A percentile compares a stretch with the other conserved stretches of the same genome.
Conservation (phyloP, 2,888 invertebrate species). For the Agrotis ipsilon region DNA sequence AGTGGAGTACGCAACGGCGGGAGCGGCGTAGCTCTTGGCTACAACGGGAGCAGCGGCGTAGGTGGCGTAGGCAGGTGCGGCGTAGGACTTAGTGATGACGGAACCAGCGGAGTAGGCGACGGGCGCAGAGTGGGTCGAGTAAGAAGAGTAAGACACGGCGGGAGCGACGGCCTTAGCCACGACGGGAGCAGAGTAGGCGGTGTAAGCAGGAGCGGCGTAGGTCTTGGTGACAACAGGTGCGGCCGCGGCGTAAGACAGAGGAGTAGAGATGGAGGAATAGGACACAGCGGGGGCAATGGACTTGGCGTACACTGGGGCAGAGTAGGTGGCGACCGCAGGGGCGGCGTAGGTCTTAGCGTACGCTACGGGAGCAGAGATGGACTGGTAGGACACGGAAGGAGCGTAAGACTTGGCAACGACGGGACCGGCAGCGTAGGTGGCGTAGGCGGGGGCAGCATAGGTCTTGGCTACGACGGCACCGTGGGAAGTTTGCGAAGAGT, state of each 20-base stretch:
- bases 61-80: constrained; percentile 68
- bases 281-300: constrained; percentile 77
- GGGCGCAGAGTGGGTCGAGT: constrained; percentile 70
- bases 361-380: constrained; percentile 77
- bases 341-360: constrained; percentile 72
- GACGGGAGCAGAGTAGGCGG: constrained; percentile 76
- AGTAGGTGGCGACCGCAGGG: constrained; percentile 67
- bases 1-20: constrained; percentile 71
- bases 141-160: constrained; percentile 13
- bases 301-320: constrained; percentile 77
- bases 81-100: constrained; percentile 76
- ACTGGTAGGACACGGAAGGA: constrained; percentile 74
- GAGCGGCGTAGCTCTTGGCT: constrained; percentile 83
- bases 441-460: constrained; percentile 73
- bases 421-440: constrained; percentile 65
- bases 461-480: constrained; percentile 69
- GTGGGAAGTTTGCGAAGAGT: constrained; percentile 64
- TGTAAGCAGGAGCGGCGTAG: constrained; percentile 69
- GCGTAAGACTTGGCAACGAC: constrained; percentile 73
- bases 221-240: constrained; percentile 66
- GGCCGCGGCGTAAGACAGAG: constrained; percentile 80
- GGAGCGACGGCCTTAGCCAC: constrained; percentile 75
- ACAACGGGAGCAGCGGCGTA: constrained; percentile 81
- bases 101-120: constrained; percentile 27
- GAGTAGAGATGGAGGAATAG: constrained; percentile 79